Conservation (phyloP, 2,797 vertebrate genomes). For the Pipistrellus pipistrellus region DNA sequence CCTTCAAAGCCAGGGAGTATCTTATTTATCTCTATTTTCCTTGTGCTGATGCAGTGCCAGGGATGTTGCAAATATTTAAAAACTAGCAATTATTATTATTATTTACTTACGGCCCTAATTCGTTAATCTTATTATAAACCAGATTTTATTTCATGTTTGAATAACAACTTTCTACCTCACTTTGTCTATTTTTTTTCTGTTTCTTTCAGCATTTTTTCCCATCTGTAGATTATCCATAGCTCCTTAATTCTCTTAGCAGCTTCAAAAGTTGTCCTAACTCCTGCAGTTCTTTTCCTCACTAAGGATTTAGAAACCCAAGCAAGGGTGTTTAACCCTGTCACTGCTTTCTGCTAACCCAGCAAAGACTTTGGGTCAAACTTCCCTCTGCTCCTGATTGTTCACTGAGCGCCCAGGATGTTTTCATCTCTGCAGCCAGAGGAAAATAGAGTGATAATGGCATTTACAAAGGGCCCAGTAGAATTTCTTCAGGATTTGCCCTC, state of each 20-base stretch:
- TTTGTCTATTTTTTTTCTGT: not conserved
- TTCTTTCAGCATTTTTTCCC: not conserved
- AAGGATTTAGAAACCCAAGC: not conserved
- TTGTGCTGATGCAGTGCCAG: not conserved
- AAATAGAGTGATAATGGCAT: not conserved
- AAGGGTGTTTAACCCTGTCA: not conserved
- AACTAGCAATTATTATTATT: not conserved
- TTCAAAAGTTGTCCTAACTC: conserved; percentile 1
- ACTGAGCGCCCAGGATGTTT: not conserved
- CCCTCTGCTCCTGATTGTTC: not conserved
- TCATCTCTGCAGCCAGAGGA: not conserved
- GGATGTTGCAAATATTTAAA: not conserved
- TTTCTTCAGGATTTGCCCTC: not conserved
- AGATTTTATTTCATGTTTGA: not conserved
- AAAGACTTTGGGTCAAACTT: not conserved
- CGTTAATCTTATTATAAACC: not conserved
- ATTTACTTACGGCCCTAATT: conserved; percentile 9
- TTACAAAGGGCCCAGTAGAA: not conserved
- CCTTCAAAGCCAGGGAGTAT: not conserved
- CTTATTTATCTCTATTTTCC: not conserved
- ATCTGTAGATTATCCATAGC: not conserved
- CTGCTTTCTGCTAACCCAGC: conserved; percentile 15
- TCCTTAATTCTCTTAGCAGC: not conserved
- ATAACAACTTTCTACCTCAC: not conserved
- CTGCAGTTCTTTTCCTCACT: not conserved